Conservation (phyloP, 2,113 vertebrate genomes). For the Chinchilla lanigera region DNA sequence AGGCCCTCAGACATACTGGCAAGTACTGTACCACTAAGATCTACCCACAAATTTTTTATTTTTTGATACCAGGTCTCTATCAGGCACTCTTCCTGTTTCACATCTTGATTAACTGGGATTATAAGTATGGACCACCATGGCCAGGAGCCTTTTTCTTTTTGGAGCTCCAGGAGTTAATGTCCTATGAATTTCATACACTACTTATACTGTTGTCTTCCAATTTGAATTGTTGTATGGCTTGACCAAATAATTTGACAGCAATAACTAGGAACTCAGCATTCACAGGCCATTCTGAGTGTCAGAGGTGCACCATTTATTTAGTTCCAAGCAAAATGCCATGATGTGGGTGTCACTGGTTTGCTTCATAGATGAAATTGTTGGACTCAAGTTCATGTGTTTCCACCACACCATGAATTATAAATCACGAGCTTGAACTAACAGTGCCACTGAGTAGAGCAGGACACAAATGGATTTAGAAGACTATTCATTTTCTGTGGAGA, state of each 20-base stretch:
- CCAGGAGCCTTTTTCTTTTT: not conserved
- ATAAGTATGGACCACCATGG: not conserved
- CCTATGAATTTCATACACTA: not conserved
- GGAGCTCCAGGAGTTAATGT: not conserved
- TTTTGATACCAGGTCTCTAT: not conserved
- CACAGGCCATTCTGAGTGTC: not conserved
- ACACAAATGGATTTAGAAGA: not conserved
- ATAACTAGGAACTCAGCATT: not conserved
- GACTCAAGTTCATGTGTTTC: not conserved
- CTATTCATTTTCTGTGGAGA: not conserved
- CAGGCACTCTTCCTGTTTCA: not conserved
- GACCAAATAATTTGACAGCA: not conserved
- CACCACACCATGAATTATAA: not conserved
- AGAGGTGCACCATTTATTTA: not conserved
- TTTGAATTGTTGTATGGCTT: not conserved
- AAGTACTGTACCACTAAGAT: not conserved
- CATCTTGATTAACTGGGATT: not conserved
- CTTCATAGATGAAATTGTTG: not conserved
- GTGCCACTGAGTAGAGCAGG: not conserved
- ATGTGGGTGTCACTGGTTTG: rapidly evolving
- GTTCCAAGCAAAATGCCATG: not conserved
- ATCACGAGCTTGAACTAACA: not conserved
- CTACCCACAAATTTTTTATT: not conserved
- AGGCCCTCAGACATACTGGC: not conserved
- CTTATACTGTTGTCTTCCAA: not conserved